Evolutionary conservation across 2,113 vertebrate species (phyloP).

Genomic region (Cacatua alba): DNA sequence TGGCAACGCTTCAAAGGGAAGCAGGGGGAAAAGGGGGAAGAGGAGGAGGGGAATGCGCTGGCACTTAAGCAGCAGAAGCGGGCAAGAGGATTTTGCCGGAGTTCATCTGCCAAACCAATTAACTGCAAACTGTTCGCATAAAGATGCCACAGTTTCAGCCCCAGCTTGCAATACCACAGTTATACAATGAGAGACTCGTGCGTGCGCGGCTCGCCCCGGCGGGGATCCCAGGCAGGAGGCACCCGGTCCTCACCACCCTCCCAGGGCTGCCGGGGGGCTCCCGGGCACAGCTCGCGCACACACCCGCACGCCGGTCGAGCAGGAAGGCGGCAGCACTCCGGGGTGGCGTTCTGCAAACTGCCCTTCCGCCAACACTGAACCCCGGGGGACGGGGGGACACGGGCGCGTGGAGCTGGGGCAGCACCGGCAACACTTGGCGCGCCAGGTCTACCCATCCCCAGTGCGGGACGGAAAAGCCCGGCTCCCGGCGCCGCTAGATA

Average conservation of each 20-base stretch:
- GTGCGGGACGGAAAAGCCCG: not conserved
- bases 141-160: slow-evolving; percentile 6
- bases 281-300: not conserved
- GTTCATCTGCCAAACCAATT: slow-evolving; percentile 56
- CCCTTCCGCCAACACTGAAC: not conserved
- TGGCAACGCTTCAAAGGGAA: slow-evolving; percentile 44
- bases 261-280: no score
- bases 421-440: not conserved
- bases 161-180: not conserved
- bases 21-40: not conserved
- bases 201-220: not conserved
- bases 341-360: not conserved
- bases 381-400: no score
- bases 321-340: not conserved
- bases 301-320: not conserved
- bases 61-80: slow-evolving; percentile 13
- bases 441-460: not conserved
- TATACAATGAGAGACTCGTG: not conserved
- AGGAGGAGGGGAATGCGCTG: not conserved
- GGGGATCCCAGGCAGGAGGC: not conserved
- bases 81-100: slow-evolving; percentile 32
- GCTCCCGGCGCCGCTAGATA: not conserved
- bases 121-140: slow-evolving; percentile 13
- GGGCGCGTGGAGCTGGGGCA: not conserved
- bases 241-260: not conserved